These are phyloP conservation scores for Podargus strigoides DNA, from an alignment of 2,797 vertebrate species.

Conservation along the genomic window DNA sequence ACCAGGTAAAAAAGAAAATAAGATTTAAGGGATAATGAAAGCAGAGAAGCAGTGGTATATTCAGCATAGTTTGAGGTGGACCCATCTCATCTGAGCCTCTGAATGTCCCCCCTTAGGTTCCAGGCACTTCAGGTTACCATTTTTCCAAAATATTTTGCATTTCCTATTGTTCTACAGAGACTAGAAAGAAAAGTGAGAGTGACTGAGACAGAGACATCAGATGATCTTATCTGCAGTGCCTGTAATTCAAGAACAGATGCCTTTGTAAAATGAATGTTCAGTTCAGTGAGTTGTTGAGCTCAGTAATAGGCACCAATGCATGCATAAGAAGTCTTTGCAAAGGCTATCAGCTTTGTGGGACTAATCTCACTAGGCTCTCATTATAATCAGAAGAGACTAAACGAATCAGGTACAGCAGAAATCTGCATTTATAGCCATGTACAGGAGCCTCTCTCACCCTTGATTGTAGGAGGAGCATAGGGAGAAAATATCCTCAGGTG, in stretches of 20 bases:
- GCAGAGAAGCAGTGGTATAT: not conserved
- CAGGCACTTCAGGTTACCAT: not conserved
- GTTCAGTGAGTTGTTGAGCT: not conserved
- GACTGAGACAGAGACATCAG: not conserved
- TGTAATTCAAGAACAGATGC: not conserved
- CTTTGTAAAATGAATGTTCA: not conserved
- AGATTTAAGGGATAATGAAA: not conserved
- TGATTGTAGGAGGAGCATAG: not conserved
- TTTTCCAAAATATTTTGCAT: not conserved
- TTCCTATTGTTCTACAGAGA: not conserved
- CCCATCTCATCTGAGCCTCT: not conserved
- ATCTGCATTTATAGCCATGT: not conserved
- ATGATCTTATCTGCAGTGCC: not conserved
- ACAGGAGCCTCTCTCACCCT: not conserved
- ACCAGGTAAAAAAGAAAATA: not conserved
- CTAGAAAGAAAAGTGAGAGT: not conserved
- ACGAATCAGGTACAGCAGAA: not conserved
- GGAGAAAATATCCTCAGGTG: not conserved
- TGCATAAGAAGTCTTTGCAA: not conserved
- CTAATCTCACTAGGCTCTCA: not conserved
- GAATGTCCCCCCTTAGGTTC: not conserved
- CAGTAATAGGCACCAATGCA: not conserved
- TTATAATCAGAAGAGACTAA: not conserved
- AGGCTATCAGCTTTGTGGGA: not conserved
- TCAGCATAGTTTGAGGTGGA: not conserved